A percentile compares a stretch with the other conserved stretches of the same genome.
Evolutionary conservation across 2,113 vertebrate species (phyloP).

Genomic region (Mormyrus lacerda): DNA sequence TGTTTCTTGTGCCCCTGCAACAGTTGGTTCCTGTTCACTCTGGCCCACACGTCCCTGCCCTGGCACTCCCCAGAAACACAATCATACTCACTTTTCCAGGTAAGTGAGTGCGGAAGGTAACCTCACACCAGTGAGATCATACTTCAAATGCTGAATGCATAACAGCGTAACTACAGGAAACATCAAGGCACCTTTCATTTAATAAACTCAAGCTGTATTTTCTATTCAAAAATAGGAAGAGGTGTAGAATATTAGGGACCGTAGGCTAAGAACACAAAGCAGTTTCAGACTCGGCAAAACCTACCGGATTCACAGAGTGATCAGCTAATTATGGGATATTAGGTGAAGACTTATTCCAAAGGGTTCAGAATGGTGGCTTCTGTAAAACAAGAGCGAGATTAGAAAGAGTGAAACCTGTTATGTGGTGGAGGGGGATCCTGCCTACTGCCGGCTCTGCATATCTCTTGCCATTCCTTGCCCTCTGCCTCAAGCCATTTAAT

Average conservation of each 20-base stretch:
- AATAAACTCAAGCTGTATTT: not conserved
- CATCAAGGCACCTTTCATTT: not conserved
- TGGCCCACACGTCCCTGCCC: not conserved
- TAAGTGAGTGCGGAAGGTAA: not conserved
- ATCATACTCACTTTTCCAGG: not conserved
- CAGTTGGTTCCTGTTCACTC: not conserved
- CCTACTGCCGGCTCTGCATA: not conserved
- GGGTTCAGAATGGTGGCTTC: not conserved
- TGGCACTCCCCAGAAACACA: not conserved
- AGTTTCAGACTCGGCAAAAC: not conserved
- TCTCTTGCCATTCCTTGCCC: not conserved
- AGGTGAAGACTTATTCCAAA: not conserved
- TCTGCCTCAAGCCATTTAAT: not conserved
- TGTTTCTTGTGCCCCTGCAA: too few species aligned
- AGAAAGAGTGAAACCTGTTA: not conserved
- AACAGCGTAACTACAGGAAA: not conserved
- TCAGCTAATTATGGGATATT: not conserved
- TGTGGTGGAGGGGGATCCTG: not conserved
- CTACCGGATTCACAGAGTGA: not conserved
- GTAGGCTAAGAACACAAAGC: not conserved
- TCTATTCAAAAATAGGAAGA: not conserved
- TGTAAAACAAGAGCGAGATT: not conserved
- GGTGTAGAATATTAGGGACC: not conserved
- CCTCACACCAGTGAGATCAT: not conserved
- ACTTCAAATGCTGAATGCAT: not conserved